Conservation (phyloP, 2,113 vertebrate genomes). For the Jacana jacana region DNA sequence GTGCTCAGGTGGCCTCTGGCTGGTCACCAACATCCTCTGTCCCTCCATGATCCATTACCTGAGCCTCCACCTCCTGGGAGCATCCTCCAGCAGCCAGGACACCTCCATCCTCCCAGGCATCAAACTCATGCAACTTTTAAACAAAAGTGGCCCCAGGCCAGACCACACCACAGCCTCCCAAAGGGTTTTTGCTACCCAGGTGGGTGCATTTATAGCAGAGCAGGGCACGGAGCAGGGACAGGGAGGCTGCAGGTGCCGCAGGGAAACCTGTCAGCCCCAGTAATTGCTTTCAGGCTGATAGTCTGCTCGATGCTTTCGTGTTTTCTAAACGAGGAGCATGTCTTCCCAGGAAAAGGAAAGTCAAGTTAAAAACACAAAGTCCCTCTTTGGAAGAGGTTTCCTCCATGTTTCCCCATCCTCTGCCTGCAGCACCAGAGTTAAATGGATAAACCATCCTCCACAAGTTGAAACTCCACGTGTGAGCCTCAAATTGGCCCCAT, state of each 20-base stretch:
- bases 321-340: fast-evolving
- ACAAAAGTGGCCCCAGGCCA: fast-evolving
- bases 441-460: fast-evolving
- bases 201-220: background rate
- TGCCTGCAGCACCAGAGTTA: fast-evolving
- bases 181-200: fast-evolving
- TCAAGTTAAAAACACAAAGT: background rate
- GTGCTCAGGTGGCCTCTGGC: background rate
- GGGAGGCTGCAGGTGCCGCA: background rate
- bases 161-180: background rate
- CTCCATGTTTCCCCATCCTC: background rate
- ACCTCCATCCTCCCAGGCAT: background rate
- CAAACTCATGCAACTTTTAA: fast-evolving
- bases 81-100: fast-evolving
- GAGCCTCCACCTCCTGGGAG: background rate
- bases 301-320: background rate
- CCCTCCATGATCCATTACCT: fast-evolving
- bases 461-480: fast-evolving
- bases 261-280: fast-evolving
- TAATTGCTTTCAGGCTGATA: background rate
- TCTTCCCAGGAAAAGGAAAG: background rate
- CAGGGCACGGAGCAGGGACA: background rate
- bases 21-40: fast-evolving
- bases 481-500: background rate
- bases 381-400: background rate